phyloP scores from a whole-genome alignment of 2,797 vertebrate species.

The Bovichtus diacanthus region DNA sequence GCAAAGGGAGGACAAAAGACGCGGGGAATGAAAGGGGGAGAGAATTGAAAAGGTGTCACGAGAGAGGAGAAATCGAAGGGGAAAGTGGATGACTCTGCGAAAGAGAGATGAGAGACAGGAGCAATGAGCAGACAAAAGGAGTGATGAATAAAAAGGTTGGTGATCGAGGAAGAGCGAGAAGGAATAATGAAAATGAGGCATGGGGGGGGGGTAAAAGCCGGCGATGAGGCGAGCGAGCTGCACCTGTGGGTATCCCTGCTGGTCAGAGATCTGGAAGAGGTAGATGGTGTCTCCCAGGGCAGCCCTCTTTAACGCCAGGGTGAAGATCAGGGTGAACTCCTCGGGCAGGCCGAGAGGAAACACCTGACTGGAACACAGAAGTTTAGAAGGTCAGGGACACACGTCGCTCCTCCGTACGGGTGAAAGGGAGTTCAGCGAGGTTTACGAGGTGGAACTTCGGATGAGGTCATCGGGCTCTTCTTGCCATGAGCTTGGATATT shows the following conservation, averaged over 20 bases:
- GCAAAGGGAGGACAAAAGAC: conserved; percentile 64
- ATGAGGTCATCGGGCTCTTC: background rate
- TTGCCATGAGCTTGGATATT: background rate
- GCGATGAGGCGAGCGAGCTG: no score
- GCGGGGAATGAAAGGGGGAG: conserved; percentile 41
- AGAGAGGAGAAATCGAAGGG: conserved; percentile 60
- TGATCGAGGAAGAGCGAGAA: background rate
- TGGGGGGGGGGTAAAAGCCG: background rate
- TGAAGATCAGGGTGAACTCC: conserved; percentile 92
- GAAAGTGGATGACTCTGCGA: conserved; percentile 63
- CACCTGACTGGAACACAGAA: conserved; percentile 85
- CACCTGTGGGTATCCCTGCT: conserved; percentile 95
- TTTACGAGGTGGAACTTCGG: background rate
- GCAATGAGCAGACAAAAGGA: conserved; percentile 37
- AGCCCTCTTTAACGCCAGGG: conserved; percentile 92
- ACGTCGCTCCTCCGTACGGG: background rate
- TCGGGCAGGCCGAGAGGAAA: conserved; percentile 91
- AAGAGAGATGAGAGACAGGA: conserved; percentile 37
- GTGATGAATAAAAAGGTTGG: conserved; percentile 46
- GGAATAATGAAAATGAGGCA: background rate
- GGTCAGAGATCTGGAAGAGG: conserved; percentile 93
- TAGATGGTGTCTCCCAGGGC: conserved; percentile 90
- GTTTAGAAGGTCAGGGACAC: conserved; percentile 7
- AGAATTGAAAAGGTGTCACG: conserved; percentile 65
- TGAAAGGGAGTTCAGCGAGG: background rate